A percentile compares a stretch with the other conserved stretches of the same genome.
These are phyloP conservation scores for Triops longicaudatus DNA, from an alignment of 1,140 invertebrate species.

Conservation along the genomic window DNA sequence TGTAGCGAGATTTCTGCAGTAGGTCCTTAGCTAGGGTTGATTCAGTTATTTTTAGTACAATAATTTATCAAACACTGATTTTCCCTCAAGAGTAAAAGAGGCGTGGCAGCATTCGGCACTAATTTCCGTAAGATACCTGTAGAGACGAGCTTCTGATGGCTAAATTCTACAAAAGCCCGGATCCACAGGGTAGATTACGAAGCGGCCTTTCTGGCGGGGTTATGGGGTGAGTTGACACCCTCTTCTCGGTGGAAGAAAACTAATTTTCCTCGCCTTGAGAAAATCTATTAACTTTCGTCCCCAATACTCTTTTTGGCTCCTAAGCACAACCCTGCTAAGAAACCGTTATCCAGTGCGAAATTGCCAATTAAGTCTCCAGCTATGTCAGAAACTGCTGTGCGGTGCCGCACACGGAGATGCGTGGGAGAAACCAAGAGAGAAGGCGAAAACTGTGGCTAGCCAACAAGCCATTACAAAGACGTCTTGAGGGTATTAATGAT, in stretches of 20 bases:
- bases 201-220: slow-evolving; percentile 48
- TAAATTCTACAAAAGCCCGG: slow-evolving; percentile 88
- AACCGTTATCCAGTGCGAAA: slow-evolving; percentile 11
- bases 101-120: not conserved
- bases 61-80: no score
- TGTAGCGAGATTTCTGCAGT: no score
- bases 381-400: not conserved
- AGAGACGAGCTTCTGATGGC: slow-evolving; percentile 96
- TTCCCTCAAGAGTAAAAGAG: no score
- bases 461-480: not conserved
- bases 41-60: no score
- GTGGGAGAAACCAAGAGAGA: not conserved
- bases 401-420: not conserved
- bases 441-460: not conserved
- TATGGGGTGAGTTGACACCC: not conserved
- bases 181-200: slow-evolving; percentile 99
- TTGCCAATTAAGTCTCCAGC: slow-evolving; percentile 11
- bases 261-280: not conserved
- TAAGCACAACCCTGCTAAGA: not conserved
- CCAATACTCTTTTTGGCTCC: not conserved
- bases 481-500: not conserved
- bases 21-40: no score
- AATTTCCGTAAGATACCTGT: slow-evolving; percentile 95
- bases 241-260: no score
- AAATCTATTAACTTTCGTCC: not conserved